phyloP scores from a whole-genome alignment of 2,113 vertebrate genomes.

The Archilochus colubris region DNA sequence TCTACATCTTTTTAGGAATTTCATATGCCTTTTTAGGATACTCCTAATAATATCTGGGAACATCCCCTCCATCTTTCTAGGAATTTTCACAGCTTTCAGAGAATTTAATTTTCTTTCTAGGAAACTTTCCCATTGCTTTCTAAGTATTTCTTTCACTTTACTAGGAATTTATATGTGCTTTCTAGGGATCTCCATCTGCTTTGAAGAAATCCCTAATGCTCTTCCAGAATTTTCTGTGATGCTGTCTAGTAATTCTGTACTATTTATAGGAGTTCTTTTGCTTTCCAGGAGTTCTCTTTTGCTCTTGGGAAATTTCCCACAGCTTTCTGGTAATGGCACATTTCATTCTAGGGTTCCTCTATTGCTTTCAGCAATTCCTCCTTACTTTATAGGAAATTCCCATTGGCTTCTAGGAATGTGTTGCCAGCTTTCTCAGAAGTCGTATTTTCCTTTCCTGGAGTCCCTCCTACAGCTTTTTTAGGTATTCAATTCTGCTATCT shows the following conservation, averaged over 20 bases:
- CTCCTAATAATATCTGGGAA: not conserved
- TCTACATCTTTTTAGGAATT: not conserved
- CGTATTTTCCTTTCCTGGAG: not conserved
- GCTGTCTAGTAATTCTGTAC: not conserved
- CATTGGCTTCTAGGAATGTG: not conserved
- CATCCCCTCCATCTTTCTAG: not conserved
- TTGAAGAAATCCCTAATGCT: not conserved
- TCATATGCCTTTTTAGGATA: not conserved
- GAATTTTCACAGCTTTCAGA: not conserved
- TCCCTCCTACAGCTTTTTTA: not conserved
- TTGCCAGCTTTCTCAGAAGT: not conserved
- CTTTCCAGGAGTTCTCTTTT: not conserved
- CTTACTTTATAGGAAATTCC: not conserved
- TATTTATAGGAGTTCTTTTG: not conserved
- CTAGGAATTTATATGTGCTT: not conserved
- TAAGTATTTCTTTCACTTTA: not conserved
- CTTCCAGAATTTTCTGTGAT: not conserved
- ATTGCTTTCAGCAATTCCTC: not conserved
- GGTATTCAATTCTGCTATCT: not conserved
- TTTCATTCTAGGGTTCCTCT: not conserved
- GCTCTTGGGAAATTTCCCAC: not conserved
- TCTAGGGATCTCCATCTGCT: not conserved
- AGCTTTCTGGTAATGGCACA: not conserved
- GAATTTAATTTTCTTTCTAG: not conserved
- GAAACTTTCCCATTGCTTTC: not conserved